These are phyloP conservation scores for Rachycentron canadum DNA, from an alignment of 2,797 vertebrate genomes.

Conservation along the genomic window DNA sequence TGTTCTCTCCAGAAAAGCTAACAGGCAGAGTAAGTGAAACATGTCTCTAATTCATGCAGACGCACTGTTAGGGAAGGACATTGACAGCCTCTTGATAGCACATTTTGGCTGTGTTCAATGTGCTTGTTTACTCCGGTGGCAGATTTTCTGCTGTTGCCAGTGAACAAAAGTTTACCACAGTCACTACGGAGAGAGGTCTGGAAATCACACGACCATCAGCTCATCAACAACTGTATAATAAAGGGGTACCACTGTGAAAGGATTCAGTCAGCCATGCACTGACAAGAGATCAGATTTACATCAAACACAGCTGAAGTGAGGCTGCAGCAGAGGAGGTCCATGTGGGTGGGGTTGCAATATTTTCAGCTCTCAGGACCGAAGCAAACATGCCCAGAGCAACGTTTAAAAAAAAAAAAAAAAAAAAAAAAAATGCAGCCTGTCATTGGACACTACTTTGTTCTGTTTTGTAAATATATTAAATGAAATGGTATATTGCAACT, in stretches of 20 bases:
- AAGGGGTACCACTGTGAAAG: conserved; percentile 58
- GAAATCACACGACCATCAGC: conserved; percentile 52
- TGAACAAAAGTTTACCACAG: conserved; percentile 17
- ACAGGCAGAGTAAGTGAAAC: neutral
- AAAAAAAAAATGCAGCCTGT: conserved; percentile 29
- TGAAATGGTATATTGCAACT: conserved; percentile 58
- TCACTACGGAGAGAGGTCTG: conserved; percentile 53
- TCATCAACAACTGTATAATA: conserved; percentile 52
- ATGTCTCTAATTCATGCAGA: neutral
- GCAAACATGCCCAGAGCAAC: conserved; percentile 34
- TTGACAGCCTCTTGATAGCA: conserved; percentile 39
- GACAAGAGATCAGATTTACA: conserved; percentile 43
- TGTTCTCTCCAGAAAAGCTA: conserved; percentile 33
- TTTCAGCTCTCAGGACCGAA: conserved; percentile 60
- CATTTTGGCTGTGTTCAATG: conserved; percentile 23
- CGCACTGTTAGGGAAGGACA: conserved; percentile 11
- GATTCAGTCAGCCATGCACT: conserved; percentile 61
- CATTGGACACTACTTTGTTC: conserved; percentile 50
- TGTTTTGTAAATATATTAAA: conserved; percentile 74
- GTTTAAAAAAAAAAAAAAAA: neutral
- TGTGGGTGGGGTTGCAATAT: conserved; percentile 1
- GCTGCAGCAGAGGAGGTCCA: conserved; percentile 34
- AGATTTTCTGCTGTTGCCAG: conserved; percentile 23
- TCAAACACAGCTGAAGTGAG: conserved; percentile 32
- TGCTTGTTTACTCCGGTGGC: conserved; percentile 53